These are phyloP conservation scores for Geotrypetes seraphini DNA, from an alignment of 2,797 vertebrate genomes.

Conservation along the genomic window DNA sequence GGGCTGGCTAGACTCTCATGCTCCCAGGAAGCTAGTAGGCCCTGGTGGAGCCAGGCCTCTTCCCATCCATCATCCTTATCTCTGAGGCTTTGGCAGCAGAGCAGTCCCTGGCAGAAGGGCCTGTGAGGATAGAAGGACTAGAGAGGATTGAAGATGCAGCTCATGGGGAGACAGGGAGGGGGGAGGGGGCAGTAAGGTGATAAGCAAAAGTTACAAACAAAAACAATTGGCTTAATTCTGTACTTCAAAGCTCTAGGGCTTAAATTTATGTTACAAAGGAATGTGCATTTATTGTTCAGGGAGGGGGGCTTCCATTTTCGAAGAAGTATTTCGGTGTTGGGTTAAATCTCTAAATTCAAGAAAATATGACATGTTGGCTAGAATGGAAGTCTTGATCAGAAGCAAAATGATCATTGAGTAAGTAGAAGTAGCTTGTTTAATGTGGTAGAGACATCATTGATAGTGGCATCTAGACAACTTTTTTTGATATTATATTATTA, in stretches of 20 bases:
- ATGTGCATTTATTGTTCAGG: slow-evolving; percentile 12
- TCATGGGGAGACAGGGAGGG: slow-evolving; percentile 26
- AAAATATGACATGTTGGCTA: too few relatives aligned
- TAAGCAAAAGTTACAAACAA: slow-evolving; percentile 63
- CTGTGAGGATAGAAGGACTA: slow-evolving; percentile 26
- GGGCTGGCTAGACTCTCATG: slow-evolving; percentile 41
- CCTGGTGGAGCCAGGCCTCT: slow-evolving; percentile 73
- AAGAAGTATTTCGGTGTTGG: too few relatives aligned
- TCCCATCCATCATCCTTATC: slow-evolving; percentile 91
- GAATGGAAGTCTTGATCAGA: too few relatives aligned
- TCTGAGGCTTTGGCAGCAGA: slow-evolving; percentile 58
- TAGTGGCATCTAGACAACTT: too few relatives aligned
- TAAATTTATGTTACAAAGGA: slow-evolving; percentile 38
- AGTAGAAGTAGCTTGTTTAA: too few relatives aligned
- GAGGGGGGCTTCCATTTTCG: too few relatives aligned
- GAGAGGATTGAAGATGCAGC: slow-evolving; percentile 12
- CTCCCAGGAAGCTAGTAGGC: slow-evolving; percentile 70
- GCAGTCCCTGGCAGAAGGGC: slow-evolving; percentile 48
- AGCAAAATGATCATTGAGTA: too few relatives aligned
- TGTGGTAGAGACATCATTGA: too few relatives aligned
- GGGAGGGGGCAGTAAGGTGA: slow-evolving; percentile 39
- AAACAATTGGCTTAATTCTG: slow-evolving; percentile 55
- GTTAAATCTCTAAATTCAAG: too few relatives aligned
- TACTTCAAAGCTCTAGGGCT: slow-evolving; percentile 68
- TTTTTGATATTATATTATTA: too few relatives aligned